Percentiles rank a stretch among this genome's conserved stretches.
phyloP scores from a whole-genome alignment of 2,113 vertebrate genomes.

The Entomyzon cyanotis region DNA sequence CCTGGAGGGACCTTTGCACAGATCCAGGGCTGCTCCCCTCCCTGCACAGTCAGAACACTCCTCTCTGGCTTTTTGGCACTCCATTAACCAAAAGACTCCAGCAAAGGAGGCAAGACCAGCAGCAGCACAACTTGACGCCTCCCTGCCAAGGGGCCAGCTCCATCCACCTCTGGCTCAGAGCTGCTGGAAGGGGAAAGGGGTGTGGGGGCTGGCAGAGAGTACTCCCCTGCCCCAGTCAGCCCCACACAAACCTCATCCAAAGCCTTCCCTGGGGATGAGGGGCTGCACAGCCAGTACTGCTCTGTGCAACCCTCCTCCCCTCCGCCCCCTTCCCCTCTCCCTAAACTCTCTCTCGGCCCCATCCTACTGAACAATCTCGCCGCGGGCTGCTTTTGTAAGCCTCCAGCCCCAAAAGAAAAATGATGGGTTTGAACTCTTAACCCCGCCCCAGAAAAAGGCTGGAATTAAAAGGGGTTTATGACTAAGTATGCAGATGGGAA shows the following conservation, averaged over 20 bases:
- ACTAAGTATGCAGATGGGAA: constrained; percentile 66
- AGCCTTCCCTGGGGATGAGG: neutral
- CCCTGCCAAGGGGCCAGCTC: rapidly evolving
- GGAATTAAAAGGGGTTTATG: constrained; percentile 63
- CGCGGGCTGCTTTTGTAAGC: constrained; percentile 52
- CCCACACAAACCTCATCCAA: neutral
- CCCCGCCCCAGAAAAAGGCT: constrained; percentile 65
- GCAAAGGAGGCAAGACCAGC: neutral
- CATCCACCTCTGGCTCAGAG: neutral
- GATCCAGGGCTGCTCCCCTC: neutral
- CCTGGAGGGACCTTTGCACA: neutral
- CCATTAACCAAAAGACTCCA: neutral
- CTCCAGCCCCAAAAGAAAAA: constrained; percentile 67
- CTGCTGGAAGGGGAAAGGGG: neutral
- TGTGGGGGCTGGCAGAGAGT: neutral
- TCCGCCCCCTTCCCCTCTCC: neutral
- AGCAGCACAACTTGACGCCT: rapidly evolving
- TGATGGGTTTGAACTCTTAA: constrained; percentile 76
- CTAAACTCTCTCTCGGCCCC: neutral
- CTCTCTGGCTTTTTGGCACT: neutral
- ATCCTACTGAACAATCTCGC: constrained; percentile 38
- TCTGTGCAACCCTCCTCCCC: neutral
- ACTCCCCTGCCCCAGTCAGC: neutral
- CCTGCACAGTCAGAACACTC: neutral
- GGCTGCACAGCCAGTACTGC: neutral